Base-by-base conservation (phyloP, 1,140 invertebrate species). In the Megalopta genalis region DNA sequence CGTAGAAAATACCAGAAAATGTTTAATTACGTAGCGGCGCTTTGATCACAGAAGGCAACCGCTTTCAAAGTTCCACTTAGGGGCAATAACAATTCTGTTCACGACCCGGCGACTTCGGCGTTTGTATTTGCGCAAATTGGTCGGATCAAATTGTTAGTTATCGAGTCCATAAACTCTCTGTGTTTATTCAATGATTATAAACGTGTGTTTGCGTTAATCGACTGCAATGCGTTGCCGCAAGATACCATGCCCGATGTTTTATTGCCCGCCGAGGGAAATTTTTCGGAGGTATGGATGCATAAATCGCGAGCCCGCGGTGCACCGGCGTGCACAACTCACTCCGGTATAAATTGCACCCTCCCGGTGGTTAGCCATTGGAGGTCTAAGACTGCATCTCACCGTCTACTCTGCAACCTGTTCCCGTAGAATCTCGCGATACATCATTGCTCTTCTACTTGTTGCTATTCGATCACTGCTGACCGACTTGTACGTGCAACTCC, bases 201-300 rank as follows among this genome's bases (percentile, higher is more conserved):
- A 32, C 54, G 57, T 18, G 59, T 37, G 63, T 62, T 59, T 57
- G 63, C 64, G 62, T 68, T 80, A 75, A 46, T 75, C 57, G 77
- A 73, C 72, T 57, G 66, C 67, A 80, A 80, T 62, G 73, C 64
- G 65, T 75, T 32, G 62, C 64, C 32, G 18, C 63, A 27, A 67
- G 37, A 67, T 67, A 57, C 42, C 68, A 0, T 8, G 46, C 57
- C 63, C 63, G 63, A 75, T 67, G 77, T 42, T 80, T 73, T 52
- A 76, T 68, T 25, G 60, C 54, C 77, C 46, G 37, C 14, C 57
- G 77, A 54, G 62, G 70, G 63, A 80, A 59, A 62, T 69, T 67
- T 69, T 66, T 49, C 66, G 65, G 18, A 23, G 73, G 73, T 60
- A 77, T 69, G 68, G 68, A 80, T 77, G 76, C 77, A 73, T 80